These are phyloP conservation scores for Columbina picui DNA, from an alignment of 2,113 vertebrate genomes.

Conservation along the genomic window DNA sequence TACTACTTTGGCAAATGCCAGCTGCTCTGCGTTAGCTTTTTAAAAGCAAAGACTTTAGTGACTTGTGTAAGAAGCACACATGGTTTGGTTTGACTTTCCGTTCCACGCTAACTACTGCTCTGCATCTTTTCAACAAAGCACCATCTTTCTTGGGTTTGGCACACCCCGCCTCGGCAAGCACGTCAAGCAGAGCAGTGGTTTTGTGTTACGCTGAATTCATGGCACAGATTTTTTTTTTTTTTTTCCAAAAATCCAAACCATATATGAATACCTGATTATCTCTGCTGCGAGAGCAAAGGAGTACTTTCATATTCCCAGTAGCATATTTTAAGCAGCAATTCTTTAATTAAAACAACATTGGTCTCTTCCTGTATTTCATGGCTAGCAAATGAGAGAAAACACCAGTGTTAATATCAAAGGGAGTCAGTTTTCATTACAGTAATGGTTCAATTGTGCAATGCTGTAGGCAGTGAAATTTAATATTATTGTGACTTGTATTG, in stretches of 20 bases:
- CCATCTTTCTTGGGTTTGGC: constrained; percentile 27
- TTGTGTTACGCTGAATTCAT: background rate
- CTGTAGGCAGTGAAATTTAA: constrained; percentile 77
- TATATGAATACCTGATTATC: constrained; percentile 49
- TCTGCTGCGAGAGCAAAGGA: constrained; percentile 15
- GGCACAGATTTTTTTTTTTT: background rate
- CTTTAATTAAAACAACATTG: constrained; percentile 63
- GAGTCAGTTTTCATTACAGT: constrained; percentile 73
- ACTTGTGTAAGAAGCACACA: background rate
- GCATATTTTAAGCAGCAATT: constrained; percentile 63
- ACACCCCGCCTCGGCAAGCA: background rate
- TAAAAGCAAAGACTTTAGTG: constrained; percentile 24
- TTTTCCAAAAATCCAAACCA: background rate
- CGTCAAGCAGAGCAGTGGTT: background rate
- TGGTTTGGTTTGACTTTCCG: constrained; percentile 34
- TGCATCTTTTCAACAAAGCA: constrained; percentile 32
- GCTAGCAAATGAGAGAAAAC: constrained; percentile 70
- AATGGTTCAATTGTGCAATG: constrained; percentile 68
- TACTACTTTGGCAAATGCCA: constrained; percentile 52
- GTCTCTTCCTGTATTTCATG: constrained; percentile 62
- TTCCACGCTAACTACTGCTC: background rate
- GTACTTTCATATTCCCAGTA: constrained; percentile 48
- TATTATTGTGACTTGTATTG: constrained; percentile 75
- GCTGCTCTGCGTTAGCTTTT: constrained; percentile 41
- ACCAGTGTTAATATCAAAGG: constrained; percentile 75